These are phyloP conservation scores for Malurus melanocephalus DNA, from an alignment of 2,113 vertebrate species.

Conservation along the genomic window DNA sequence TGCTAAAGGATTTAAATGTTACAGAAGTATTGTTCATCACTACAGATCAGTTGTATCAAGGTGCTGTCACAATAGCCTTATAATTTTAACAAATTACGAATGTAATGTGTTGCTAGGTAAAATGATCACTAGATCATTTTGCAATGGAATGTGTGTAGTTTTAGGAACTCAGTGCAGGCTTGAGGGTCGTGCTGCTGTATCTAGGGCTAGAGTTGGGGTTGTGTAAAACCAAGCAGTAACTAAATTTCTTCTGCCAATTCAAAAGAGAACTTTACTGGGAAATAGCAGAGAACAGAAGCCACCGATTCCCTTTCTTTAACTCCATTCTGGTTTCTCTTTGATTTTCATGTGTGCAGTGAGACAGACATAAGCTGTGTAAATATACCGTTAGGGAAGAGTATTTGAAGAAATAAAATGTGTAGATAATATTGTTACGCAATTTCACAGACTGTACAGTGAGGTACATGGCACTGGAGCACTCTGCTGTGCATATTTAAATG, in stretches of 20 bases:
- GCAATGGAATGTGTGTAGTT: neutral
- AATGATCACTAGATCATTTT: neutral
- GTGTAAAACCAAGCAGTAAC: neutral
- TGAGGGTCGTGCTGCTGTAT: neutral
- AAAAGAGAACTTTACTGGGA: neutral
- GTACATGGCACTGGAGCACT: neutral
- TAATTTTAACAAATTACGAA: neutral
- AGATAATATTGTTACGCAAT: neutral
- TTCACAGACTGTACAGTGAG: neutral
- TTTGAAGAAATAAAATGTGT: neutral
- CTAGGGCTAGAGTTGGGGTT: neutral
- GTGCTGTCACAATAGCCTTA: neutral
- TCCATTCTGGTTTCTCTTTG: neutral
- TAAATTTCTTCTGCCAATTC: neutral
- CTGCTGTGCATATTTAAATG: neutral
- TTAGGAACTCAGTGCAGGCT: neutral
- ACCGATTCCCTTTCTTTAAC: neutral
- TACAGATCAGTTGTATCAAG: neutral
- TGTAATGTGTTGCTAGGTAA: neutral
- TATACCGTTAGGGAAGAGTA: neutral
- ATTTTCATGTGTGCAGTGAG: neutral
- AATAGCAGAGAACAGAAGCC: neutral
- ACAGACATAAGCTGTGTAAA: neutral
- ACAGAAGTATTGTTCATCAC: neutral
- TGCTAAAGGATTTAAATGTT: constrained; percentile 3